Evolutionary conservation across 2,797 vertebrate genomes (phyloP), one percentile per base, ranked within the genome.

Genomic region (Pangasius mekongensis): DNA sequence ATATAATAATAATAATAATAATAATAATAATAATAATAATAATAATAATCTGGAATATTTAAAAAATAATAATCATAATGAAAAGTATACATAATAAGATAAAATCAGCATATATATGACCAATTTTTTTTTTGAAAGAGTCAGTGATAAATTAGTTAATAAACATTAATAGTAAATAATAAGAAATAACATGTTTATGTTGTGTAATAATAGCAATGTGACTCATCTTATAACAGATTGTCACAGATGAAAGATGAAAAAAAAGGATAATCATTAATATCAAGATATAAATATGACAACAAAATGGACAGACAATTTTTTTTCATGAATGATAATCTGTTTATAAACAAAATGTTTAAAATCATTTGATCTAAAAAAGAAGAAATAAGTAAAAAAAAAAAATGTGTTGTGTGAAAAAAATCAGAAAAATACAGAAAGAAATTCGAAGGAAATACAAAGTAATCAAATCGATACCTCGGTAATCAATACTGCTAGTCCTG

Each of bases 21-120:
- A 74, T 58, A 81, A 81, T 24, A 81, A 7, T 60, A 56, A 36
- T 36, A 81, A 36, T 80, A 77, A 77, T 58, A 81, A 81, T 22
- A 39, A 33, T 54, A 18, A 54, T 43, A 24, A 18, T 6, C 2
- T 47, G 71, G 9, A 74, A 47, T 47, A 47, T 47, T 9, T 47
- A 47, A 76, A 76, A 11, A 76, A 18, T n/a, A 30, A 60, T 43
- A 62, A 58, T 81, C 20, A 81, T 4, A 39, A 58, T 36, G 18
- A 2, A 81, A 58, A 36, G 6, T 3, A 36, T 36, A 56, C 36
- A 33, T 56, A 54, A 56, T 80, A 33, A 33, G 14, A 54, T 36
- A 58, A 30, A 36, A 58, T 54, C 76, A 52, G 49, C n/a, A 54
- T 0, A 71, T n/a, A n/a, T n/a, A 47, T 47, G 39, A 43, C 0